Percentiles rank a stretch among this genome's conserved stretches.
Conservation (phyloP, 1,140 invertebrate species). For the Onthophagus taurus region DNA sequence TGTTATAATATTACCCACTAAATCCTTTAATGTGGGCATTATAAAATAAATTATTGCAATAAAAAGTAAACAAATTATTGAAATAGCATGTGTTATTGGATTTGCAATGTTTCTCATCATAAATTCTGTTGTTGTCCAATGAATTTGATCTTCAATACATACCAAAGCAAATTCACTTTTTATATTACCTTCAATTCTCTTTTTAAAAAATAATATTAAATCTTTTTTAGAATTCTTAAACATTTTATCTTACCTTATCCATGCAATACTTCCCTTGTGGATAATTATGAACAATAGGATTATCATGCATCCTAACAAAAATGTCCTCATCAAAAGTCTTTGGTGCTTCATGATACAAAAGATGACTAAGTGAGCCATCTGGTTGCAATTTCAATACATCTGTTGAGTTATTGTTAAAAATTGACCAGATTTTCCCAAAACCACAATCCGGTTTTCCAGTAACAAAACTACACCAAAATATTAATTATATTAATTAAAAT, state of each 20-base stretch:
- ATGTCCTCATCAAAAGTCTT: conserved; percentile 41
- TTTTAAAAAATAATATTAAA: conserved; percentile 10
- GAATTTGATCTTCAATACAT: conserved; percentile 54
- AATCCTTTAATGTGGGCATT: conserved; percentile 68
- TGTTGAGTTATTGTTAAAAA: conserved; percentile 50
- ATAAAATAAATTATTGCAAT: conserved; percentile 76
- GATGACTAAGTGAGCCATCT: conserved; percentile 61
- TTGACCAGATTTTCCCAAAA: conserved; percentile 57
- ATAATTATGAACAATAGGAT: conserved; percentile 57
- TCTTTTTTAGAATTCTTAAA: background rate
- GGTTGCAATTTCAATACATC: conserved; percentile 56
- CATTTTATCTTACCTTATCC: conserved; percentile 50
- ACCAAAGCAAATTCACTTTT: conserved; percentile 59
- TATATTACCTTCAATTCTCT: conserved; percentile 34
- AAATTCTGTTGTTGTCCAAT: conserved; percentile 56
- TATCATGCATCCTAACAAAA: conserved; percentile 40
- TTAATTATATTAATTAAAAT: background rate
- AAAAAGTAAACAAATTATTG: conserved; percentile 59
- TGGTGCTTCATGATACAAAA: conserved; percentile 43
- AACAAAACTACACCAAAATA: conserved; percentile 39
- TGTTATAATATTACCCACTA: conserved; percentile 74
- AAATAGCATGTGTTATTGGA: conserved; percentile 61
- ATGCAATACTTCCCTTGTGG: conserved; percentile 64
- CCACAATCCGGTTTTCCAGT: conserved; percentile 62
- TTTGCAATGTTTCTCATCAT: conserved; percentile 63